phyloP scores from a whole-genome alignment of 1,140 invertebrate genomes.

The Oncopeltus fasciatus region DNA sequence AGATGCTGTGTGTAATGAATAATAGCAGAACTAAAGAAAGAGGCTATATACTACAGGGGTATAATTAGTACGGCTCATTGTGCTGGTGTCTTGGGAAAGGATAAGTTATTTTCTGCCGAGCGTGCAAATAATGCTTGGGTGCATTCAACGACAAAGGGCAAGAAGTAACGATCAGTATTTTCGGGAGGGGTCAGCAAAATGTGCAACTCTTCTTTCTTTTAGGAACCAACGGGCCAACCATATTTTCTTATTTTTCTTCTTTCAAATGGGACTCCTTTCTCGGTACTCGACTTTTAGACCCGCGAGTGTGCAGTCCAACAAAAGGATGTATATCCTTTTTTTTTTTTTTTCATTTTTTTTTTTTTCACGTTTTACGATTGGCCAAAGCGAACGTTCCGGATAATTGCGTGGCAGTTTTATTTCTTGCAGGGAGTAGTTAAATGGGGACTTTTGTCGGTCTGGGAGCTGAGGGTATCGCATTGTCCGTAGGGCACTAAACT shows the following conservation, averaged over 20 bases:
- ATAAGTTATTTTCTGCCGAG: neutral
- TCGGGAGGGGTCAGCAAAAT: neutral
- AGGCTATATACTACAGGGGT: neutral
- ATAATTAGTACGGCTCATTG: neutral
- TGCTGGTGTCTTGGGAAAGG: neutral
- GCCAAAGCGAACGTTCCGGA: neutral
- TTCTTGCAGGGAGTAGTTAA: neutral
- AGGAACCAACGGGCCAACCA: neutral
- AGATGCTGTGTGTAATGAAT: too few species aligned
- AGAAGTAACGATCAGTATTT: neutral
- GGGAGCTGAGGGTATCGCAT: neutral
- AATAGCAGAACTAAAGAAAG: neutral
- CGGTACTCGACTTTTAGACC: neutral
- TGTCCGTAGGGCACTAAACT: neutral
- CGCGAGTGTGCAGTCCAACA: neutral
- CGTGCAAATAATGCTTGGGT: neutral
- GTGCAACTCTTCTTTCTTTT: neutral
- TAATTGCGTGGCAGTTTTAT: neutral
- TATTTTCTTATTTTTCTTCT: neutral
- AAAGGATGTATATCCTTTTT: too few species aligned
- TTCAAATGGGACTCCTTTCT: neutral
- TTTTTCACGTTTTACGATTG: too few species aligned
- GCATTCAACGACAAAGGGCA: neutral
- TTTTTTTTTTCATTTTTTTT: too few species aligned
- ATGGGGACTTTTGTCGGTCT: too few species aligned